These are phyloP conservation scores for Dasypogon diadema DNA, from an alignment of 2,888 invertebrate species.

Conservation along the genomic window DNA sequence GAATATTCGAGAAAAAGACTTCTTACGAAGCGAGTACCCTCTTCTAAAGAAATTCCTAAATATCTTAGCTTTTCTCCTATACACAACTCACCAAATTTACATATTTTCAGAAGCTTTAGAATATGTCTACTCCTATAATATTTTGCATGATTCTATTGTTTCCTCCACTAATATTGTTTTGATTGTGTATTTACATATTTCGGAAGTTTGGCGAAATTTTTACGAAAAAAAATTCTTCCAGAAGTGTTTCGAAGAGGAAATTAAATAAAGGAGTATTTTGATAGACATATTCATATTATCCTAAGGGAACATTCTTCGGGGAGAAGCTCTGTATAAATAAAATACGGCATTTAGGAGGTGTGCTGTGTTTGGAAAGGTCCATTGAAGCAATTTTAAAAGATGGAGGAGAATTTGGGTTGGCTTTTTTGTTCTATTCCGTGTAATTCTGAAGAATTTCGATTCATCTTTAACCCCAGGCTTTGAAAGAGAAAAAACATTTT, in stretches of 20 bases:
- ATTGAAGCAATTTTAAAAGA: too few relatives aligned
- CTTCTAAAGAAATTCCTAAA: slow-evolving; percentile 22
- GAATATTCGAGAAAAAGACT: slow-evolving; percentile 7
- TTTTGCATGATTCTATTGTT: slow-evolving; percentile 38
- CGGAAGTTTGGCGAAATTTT: slow-evolving; percentile 14
- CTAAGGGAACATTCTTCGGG: background rate
- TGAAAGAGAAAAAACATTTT: too few relatives aligned
- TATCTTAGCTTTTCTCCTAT: background rate
- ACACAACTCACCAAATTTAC: background rate
- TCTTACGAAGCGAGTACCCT: background rate
- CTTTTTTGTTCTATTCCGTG: too few relatives aligned
- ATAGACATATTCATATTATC: slow-evolving; percentile 13
- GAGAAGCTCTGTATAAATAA: background rate
- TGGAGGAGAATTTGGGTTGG: too few relatives aligned
- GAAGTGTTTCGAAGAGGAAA: slow-evolving; percentile 15
- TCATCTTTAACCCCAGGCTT: too few relatives aligned
- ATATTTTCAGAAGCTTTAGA: slow-evolving; percentile 9
- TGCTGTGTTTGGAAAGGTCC: background rate
- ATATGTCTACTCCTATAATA: background rate
- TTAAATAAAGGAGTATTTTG: slow-evolving; percentile 14
- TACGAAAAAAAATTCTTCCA: background rate
- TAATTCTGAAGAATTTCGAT: too few relatives aligned
- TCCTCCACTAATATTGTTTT: slow-evolving; percentile 22
- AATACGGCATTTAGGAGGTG: background rate
- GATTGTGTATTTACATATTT: slow-evolving; percentile 27